Percentiles rank a stretch among this genome's conserved stretches.
Evolutionary conservation across 1,140 invertebrate genomes (phyloP).

Genomic region (Drosophila bipectinata): DNA sequence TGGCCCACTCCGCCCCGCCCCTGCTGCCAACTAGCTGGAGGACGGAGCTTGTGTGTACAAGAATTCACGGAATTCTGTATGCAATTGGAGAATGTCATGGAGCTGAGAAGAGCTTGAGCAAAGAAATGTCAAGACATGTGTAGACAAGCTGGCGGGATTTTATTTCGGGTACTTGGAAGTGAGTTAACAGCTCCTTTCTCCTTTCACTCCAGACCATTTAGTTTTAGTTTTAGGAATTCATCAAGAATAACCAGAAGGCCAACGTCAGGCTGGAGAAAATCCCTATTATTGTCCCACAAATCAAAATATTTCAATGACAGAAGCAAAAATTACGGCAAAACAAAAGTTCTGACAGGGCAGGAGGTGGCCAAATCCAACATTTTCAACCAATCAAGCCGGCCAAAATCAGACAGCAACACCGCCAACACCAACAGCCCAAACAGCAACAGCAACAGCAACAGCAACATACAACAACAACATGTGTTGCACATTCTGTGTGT

Average conservation of each 20-base stretch:
- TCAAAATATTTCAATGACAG: constrained; percentile 69
- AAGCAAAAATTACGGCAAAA: constrained; percentile 75
- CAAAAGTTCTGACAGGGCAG: constrained; percentile 57
- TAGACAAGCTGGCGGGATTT: constrained; percentile 58
- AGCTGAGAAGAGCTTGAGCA: constrained; percentile 32
- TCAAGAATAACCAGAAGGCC: neutral
- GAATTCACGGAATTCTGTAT: constrained; percentile 67
- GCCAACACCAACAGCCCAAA: constrained; percentile 25
- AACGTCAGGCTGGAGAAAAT: no score
- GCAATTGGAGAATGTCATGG: constrained; percentile 11
- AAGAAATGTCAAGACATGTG: constrained; percentile 43
- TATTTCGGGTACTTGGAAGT: constrained; percentile 3
- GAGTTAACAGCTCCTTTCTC: constrained; percentile 24
- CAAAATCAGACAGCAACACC: constrained; percentile 64
- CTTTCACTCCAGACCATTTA: constrained; percentile 17
- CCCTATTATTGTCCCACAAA: constrained; percentile 32
- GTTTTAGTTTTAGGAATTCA: neutral
- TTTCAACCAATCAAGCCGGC: constrained; percentile 72
- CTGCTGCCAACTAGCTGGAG: neutral
- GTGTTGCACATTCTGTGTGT: constrained; percentile 71
- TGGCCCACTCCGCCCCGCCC: constrained; percentile 23
- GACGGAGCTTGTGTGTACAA: constrained; percentile 33
- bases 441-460: constrained; percentile 20
- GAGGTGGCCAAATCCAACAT: constrained; percentile 44
- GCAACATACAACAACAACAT: constrained; percentile 65